Conservation (phyloP, 2,888 invertebrate species). For the Spatulosminthurus flaviceps region DNA sequence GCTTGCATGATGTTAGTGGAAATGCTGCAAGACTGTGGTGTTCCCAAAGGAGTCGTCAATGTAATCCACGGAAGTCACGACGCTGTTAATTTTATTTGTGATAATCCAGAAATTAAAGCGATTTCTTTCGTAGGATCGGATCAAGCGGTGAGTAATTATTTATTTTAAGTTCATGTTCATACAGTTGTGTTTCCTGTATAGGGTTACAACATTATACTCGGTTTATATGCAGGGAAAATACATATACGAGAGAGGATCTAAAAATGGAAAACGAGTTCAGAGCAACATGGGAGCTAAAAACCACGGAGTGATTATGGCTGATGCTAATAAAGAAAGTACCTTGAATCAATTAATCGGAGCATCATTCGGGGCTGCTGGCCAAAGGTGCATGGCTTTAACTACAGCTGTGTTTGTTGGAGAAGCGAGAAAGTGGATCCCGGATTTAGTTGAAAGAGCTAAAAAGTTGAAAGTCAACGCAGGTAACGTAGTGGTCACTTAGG, state of each 20-base stretch:
- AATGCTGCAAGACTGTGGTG: conserved; percentile 90
- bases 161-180: no score
- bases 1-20: conserved; percentile 95
- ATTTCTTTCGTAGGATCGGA: conserved; percentile 99
- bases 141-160: conserved; percentile 78
- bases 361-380: conserved; percentile 98
- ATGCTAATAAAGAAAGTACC: conserved; percentile 96
- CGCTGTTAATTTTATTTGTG: conserved; percentile 96
- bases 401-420: conserved; percentile 93
- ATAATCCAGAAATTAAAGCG: conserved; percentile 93
- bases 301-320: conserved; percentile 95
- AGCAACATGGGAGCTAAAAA: conserved; percentile 99
- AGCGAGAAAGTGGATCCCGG: conserved; percentile 92
- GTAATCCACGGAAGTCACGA: conserved; percentile 95
- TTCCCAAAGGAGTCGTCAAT: conserved; percentile 95
- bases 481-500: no score
- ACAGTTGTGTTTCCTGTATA: background rate
- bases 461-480: conserved; percentile 90
- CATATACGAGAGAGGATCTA: conserved; percentile 91
- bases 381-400: conserved; percentile 98
- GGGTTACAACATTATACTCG: background rate
- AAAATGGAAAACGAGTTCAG: conserved; percentile 94
- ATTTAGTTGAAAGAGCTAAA: conserved; percentile 82
- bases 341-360: conserved; percentile 92
- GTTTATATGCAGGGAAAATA: conserved; percentile 77